Percentiles rank a stretch among this genome's conserved stretches.
Conservation (phyloP, 2,113 vertebrate genomes). For the Lepus americanus region DNA sequence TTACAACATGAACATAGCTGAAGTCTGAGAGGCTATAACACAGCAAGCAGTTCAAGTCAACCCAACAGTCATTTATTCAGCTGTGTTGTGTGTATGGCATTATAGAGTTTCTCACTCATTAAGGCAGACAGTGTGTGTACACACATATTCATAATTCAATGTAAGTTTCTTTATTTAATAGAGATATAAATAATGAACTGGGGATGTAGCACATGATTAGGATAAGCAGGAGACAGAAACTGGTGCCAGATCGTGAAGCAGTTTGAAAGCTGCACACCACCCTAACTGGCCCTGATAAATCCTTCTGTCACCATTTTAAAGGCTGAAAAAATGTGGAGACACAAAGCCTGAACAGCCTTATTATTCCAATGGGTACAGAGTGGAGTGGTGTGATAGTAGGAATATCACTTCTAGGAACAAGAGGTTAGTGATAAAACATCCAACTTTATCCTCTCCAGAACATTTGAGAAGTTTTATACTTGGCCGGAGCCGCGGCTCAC, state of each 20-base stretch:
- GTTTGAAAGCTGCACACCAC: not conserved
- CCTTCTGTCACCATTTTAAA: not conserved
- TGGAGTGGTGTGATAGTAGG: not conserved
- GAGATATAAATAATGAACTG: constrained; percentile 49
- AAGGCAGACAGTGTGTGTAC: not conserved
- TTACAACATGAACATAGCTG: fast-evolving
- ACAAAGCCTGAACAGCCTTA: not conserved
- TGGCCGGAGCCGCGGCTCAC: no score
- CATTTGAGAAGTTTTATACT: not conserved
- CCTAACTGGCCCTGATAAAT: constrained; percentile 34
- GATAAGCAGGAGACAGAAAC: constrained; percentile 23
- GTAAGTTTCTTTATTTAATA: constrained; percentile 36
- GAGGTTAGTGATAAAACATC: constrained; percentile 17
- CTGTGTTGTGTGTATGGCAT: not conserved
- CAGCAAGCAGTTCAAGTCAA: not conserved
- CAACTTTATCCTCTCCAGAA: not conserved
- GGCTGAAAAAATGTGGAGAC: not conserved
- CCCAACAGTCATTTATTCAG: not conserved
- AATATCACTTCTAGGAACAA: constrained; percentile 2
- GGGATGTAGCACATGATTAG: not conserved
- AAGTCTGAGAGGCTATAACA: not conserved
- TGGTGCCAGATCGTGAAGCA: not conserved
- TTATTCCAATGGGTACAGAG: not conserved
- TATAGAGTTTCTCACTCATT: not conserved
- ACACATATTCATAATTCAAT: constrained; percentile 42